These are phyloP conservation scores for Glossosoma conforme DNA, from an alignment of 1,140 invertebrate species.

Conservation along the genomic window DNA sequence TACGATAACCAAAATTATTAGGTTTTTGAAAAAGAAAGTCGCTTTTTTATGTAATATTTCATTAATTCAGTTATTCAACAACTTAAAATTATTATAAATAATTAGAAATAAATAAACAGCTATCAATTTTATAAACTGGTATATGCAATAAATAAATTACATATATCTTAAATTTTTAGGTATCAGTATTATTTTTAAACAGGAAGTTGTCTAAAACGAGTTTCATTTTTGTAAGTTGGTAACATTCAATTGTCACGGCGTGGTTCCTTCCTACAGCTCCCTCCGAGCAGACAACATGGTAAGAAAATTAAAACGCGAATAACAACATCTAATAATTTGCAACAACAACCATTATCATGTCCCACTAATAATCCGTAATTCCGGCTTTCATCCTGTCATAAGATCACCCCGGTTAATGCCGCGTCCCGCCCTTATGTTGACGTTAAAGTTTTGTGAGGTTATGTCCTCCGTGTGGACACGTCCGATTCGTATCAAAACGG, in stretches of 20 bases:
- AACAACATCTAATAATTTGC: background rate
- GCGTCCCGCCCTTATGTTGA: background rate
- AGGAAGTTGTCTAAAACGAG: too few relatives aligned
- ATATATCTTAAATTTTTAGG: too few relatives aligned
- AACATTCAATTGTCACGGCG: slow-evolving; percentile 17
- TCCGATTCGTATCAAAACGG: background rate
- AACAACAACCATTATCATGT: background rate
- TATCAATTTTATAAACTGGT: too few relatives aligned
- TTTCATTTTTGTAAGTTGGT: slow-evolving; percentile 13
- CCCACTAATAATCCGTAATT: background rate
- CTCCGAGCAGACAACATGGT: slow-evolving; percentile 19
- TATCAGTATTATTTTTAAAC: too few relatives aligned
- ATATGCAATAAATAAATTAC: too few relatives aligned
- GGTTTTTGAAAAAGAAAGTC: too few relatives aligned
- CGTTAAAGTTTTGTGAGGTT: background rate
- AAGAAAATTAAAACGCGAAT: background rate
- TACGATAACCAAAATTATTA: too few relatives aligned
- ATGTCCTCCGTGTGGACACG: background rate
- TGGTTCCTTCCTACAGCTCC: slow-evolving; percentile 18
- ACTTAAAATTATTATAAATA: too few relatives aligned
- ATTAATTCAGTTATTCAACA: too few relatives aligned
- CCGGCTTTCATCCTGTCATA: background rate
- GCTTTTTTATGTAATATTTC: too few relatives aligned
- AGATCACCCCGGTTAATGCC: background rate
- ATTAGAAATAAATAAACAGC: too few relatives aligned